These are phyloP conservation scores for Solenodon paradoxus DNA, from an alignment of 2,113 vertebrate genomes.

Conservation along the genomic window DNA sequence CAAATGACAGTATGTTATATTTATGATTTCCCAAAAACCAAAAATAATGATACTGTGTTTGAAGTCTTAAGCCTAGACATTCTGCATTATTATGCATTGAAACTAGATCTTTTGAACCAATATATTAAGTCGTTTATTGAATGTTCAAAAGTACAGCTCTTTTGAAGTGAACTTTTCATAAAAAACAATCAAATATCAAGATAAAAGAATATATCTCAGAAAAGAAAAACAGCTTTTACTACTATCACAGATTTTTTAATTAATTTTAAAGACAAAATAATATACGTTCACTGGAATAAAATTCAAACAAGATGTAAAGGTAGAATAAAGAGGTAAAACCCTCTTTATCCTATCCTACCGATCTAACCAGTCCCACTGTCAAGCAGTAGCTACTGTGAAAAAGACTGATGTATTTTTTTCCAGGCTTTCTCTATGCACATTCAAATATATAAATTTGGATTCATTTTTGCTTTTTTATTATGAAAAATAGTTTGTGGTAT, in stretches of 20 bases:
- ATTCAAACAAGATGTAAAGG: neutral
- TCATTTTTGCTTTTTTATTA: neutral
- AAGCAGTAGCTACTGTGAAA: neutral
- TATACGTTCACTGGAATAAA: neutral
- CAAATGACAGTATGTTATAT: neutral
- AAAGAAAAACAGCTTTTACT: neutral
- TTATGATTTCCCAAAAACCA: neutral
- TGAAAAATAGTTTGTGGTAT: neutral
- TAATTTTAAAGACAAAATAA: neutral
- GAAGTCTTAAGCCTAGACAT: neutral
- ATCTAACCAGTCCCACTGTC: neutral
- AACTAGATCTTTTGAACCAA: neutral
- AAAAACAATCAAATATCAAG: neutral
- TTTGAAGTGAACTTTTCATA: neutral
- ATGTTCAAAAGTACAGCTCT: neutral
- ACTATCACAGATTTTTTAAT: neutral
- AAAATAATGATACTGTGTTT: neutral
- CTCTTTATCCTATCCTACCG: neutral
- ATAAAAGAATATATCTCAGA: neutral
- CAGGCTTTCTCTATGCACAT: neutral
- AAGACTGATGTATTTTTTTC: neutral
- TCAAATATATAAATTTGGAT: neutral
- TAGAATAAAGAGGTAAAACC: neutral
- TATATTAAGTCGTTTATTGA: neutral
- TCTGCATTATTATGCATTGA: neutral